Conservation (phyloP, 2,113 vertebrate species). For the Camelus bactrianus region DNA sequence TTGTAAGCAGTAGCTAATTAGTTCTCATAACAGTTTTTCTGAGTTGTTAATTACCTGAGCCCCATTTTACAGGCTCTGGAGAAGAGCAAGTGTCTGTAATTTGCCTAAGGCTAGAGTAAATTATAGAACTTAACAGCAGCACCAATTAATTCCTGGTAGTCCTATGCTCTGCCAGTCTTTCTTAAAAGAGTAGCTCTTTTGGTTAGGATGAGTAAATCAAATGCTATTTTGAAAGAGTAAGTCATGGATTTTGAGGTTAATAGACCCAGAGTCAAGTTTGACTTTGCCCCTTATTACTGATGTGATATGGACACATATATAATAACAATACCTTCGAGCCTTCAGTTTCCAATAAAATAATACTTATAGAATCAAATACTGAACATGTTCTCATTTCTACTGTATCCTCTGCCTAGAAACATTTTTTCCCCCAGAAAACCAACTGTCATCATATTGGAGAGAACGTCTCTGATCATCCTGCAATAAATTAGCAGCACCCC, state of each 20-base stretch:
- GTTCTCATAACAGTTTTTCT: slow-evolving; percentile 64
- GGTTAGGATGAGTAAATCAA: neutral
- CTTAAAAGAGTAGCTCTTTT: neutral
- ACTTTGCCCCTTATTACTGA: neutral
- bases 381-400: neutral
- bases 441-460: neutral
- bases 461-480: neutral
- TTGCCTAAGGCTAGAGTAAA: slow-evolving; percentile 69
- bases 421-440: neutral
- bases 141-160: slow-evolving; percentile 65
- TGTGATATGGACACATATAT: neutral
- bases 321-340: neutral
- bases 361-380: neutral
- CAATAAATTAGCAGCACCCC: neutral
- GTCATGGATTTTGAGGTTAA: neutral
- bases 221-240: neutral
- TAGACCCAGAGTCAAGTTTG: neutral
- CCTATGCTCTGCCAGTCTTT: slow-evolving; percentile 17
- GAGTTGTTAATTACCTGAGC: slow-evolving; percentile 68
- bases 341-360: slow-evolving; percentile 28
- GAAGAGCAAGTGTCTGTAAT: slow-evolving; percentile 29
- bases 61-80: slow-evolving; percentile 63
- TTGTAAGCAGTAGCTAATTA: slow-evolving; percentile 70
- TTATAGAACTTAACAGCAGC: slow-evolving; percentile 21
- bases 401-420: neutral